Conservation (phyloP, 1,140 invertebrate species). For the Achroia grisella region DNA sequence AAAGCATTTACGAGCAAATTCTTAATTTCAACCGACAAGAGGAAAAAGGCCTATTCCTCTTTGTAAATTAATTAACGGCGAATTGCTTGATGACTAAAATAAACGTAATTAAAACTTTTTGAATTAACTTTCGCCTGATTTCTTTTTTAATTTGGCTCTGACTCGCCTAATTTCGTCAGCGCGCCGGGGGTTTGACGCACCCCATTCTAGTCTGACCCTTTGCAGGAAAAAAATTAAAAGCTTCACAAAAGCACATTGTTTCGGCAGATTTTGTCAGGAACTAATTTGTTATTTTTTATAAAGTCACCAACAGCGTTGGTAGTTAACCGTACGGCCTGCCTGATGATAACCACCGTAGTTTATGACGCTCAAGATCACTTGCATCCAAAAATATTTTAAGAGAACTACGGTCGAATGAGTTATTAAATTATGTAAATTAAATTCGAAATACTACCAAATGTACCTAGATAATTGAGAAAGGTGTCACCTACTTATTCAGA, state of each 20-base stretch:
- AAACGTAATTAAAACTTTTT: slow-evolving; percentile 71
- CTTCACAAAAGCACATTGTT: slow-evolving; percentile 20
- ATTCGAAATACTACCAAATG: no score
- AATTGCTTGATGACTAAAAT: slow-evolving; percentile 59
- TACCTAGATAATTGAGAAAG: no score
- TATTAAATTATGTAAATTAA: no score
- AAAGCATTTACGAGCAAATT: neutral
- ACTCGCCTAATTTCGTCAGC: slow-evolving; percentile 59
- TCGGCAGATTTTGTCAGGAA: slow-evolving; percentile 3
- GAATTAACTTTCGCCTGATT: slow-evolving; percentile 60
- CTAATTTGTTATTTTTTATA: no score
- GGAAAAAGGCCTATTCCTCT: slow-evolving; percentile 15
- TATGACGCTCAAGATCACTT: no score
- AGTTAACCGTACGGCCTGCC: no score
- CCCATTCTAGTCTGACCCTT: slow-evolving; percentile 41
- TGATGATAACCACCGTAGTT: no score
- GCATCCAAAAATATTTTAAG: no score
- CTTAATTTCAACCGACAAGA: neutral
- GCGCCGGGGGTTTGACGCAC: slow-evolving; percentile 59
- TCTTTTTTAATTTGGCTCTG: slow-evolving; percentile 67
- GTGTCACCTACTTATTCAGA: no score
- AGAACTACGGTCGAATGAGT: no score
- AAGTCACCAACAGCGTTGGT: slow-evolving; percentile 1
- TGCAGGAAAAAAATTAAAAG: slow-evolving; percentile 30
- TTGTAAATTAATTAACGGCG: slow-evolving; percentile 42